Percentiles rank a stretch among this genome's conserved stretches.
These are phyloP conservation scores for Phaethornis superciliosus DNA, from an alignment of 2,113 vertebrate genomes.

Conservation along the genomic window DNA sequence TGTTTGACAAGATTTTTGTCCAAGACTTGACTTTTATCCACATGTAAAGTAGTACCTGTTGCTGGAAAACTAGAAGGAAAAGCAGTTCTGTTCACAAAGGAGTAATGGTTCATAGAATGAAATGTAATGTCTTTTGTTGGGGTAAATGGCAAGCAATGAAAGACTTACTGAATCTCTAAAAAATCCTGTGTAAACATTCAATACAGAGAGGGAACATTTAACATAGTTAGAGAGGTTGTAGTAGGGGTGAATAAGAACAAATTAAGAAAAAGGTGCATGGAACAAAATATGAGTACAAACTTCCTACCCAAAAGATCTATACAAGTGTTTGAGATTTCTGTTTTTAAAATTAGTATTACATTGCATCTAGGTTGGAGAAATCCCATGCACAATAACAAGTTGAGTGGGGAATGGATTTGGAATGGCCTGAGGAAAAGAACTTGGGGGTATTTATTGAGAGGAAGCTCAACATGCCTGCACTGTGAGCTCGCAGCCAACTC, in stretches of 20 bases:
- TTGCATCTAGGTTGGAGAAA: background rate
- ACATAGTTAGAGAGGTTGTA: background rate
- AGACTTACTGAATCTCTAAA: background rate
- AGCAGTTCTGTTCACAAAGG: background rate
- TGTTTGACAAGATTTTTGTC: background rate
- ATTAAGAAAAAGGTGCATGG: background rate
- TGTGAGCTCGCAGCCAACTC: no score
- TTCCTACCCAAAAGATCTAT: rapidly evolving
- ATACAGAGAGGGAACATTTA: background rate
- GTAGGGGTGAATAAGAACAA: background rate
- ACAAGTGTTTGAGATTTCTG: background rate
- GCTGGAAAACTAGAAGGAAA: background rate
- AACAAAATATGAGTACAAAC: background rate
- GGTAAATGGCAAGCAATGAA: background rate
- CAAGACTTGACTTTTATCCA: background rate
- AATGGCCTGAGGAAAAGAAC: no score
- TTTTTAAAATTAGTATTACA: background rate
- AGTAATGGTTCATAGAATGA: background rate
- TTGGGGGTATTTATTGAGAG: no score
- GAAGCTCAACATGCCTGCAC: no score
- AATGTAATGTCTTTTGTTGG: background rate
- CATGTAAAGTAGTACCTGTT: background rate
- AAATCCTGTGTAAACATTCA: background rate
- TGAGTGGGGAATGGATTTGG: no score
- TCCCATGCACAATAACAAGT: no score